Evolutionary conservation across 1,140 invertebrate species (phyloP), one percentile per base, ranked within the genome.

Genomic region (Penaeus japonicus): DNA sequence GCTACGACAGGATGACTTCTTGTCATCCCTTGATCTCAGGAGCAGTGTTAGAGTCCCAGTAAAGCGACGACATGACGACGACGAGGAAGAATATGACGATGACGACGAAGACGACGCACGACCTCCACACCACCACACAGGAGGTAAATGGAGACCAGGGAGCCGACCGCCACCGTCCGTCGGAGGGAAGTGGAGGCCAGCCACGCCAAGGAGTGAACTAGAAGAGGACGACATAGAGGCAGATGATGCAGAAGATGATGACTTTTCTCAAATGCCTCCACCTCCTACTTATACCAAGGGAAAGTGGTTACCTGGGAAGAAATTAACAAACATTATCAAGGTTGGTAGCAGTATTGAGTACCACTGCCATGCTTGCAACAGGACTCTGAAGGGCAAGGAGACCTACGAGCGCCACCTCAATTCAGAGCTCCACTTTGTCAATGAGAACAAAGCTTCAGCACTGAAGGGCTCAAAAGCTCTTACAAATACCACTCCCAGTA

Each of bases 221-320:
- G 82, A 89, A 4, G 81, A 83, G 27, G 84, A 85, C 2, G 86
- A 83, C 2, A 79, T 75, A 47, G 79, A 81, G 27, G 79, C 30
- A 20, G 87, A 89, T n/a, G 54, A 78, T 27, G 82, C 59, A n/a
- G 85, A 81, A 4, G 81, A 85, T 3, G 83, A 85, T 32, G 87
- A 89, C 7, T 53, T 57, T 12, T 35, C 75, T 1, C n/a, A 65
- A 57, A 39, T 62, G 39, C 80, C 86, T 30, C 87, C 82, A 53
- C 87, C 87, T 57, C 87, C 87, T 12, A 70, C 73, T 39, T 80
- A 89, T 55, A 89, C 87, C 17, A 89, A 89, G 65, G 87, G 87
- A 12, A 89, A 89, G 27, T 89, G 87, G 87, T 59, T 89, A 59
- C 87, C 87, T 24, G 87, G 87, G n/a, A 89, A 89, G 75, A 84